Percentiles rank a stretch among this genome's conserved stretches.
These are phyloP conservation scores for Helleia helle DNA, from an alignment of 2,888 invertebrate genomes.

Conservation along the genomic window DNA sequence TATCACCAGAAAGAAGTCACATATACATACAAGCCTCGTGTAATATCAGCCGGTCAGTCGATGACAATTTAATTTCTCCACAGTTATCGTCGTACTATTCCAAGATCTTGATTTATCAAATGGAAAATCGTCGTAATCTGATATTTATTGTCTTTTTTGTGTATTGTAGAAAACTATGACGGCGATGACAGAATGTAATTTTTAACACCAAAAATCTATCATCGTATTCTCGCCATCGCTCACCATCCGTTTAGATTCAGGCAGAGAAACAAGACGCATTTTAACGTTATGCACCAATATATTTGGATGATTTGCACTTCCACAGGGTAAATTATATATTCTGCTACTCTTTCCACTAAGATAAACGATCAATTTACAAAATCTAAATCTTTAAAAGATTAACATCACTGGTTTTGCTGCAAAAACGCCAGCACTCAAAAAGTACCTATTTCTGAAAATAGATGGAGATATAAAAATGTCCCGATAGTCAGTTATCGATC, in stretches of 20 bases:
- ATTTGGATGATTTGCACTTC: conserved; percentile 64
- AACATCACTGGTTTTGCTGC: conserved; percentile 78
- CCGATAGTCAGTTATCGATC: conserved; percentile 45
- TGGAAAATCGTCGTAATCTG: conserved; percentile 56
- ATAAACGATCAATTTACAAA: conserved; percentile 70
- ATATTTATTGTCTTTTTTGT: conserved; percentile 48
- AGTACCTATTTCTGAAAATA: conserved; percentile 83
- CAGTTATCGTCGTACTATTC: conserved; percentile 57
- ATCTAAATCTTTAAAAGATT: conserved; percentile 73
- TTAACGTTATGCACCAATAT: conserved; percentile 66
- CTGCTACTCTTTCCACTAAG: conserved; percentile 52
- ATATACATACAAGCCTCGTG: conserved; percentile 75
- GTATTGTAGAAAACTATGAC: conserved; percentile 57
- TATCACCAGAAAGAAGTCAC: conserved; percentile 73
- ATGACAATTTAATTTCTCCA: conserved; percentile 69
- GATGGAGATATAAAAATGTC: conserved; percentile 78
- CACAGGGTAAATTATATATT: conserved; percentile 58
- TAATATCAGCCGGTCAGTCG: conserved; percentile 75
- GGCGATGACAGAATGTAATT: conserved; percentile 72
- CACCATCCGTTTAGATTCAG: conserved; percentile 69
- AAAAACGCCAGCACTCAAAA: conserved; percentile 74
- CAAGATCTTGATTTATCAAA: conserved; percentile 48
- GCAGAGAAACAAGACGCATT: conserved; percentile 69
- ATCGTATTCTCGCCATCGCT: conserved; percentile 74
- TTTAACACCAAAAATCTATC: conserved; percentile 74